These are phyloP conservation scores for Lates calcarifer DNA, from an alignment of 2,113 vertebrate genomes.

Conservation along the genomic window DNA sequence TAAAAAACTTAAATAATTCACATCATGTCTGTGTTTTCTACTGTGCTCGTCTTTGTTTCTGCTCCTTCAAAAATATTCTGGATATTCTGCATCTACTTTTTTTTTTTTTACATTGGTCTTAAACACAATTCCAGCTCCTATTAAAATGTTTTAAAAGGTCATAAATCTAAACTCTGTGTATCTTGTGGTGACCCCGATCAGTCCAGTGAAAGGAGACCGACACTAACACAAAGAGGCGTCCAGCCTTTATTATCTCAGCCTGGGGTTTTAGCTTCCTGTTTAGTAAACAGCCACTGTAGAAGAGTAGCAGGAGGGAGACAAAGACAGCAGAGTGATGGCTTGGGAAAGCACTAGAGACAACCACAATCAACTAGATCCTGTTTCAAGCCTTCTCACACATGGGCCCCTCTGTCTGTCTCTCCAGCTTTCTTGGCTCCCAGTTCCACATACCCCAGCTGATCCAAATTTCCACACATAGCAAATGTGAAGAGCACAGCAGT, in stretches of 20 bases:
- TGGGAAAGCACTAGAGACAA: constrained; percentile 31
- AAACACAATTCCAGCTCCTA: no score
- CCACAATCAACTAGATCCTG: constrained; percentile 33
- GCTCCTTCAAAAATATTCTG: no score
- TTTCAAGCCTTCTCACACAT: constrained; percentile 43
- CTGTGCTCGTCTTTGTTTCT: no score
- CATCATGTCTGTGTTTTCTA: no score
- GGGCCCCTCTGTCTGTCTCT: constrained; percentile 23
- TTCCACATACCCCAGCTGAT: constrained; percentile 41
- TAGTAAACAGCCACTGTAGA: constrained; percentile 42
- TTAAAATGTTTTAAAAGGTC: neutral
- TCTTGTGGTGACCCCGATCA: neutral
- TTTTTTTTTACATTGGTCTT: no score
- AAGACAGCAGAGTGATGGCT: constrained; percentile 19
- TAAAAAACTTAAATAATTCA: no score
- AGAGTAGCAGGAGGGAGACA: constrained; percentile 24
- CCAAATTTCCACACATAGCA: constrained; percentile 56
- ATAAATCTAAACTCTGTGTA: neutral
- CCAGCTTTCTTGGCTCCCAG: constrained; percentile 43
- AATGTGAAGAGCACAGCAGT: neutral
- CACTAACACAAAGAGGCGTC: neutral
- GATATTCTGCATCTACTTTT: no score
- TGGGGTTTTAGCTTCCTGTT: constrained; percentile 59
- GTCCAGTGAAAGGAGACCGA: constrained; percentile 1
- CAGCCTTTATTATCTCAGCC: constrained; percentile 30